Evolutionary conservation across 2,888 invertebrate species (phyloP).

Genomic region (Liposcelis brunnea): DNA sequence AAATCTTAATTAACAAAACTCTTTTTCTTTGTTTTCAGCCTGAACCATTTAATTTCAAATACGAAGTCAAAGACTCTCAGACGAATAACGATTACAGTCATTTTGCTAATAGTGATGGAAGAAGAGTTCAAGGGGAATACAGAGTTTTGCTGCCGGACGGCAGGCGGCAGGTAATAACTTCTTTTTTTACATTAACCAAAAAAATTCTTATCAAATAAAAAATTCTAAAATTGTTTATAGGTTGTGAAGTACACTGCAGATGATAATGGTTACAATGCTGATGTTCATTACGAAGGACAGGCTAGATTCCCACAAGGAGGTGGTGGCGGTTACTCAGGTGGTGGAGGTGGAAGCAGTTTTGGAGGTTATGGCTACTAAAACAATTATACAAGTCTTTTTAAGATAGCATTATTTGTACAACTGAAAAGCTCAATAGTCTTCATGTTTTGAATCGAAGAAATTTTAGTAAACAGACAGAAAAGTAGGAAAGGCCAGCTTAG

Average conservation of each 20-base stretch:
- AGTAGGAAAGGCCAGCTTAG: too few relatives aligned
- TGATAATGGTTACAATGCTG: slow-evolving; percentile 18
- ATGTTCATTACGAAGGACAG: slow-evolving; percentile 19
- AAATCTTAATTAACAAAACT: too few relatives aligned
- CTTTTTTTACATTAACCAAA: too few relatives aligned
- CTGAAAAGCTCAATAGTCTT: too few relatives aligned
- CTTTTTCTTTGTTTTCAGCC: slow-evolving; percentile 16
- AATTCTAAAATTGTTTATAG: too few relatives aligned
- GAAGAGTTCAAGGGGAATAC: slow-evolving; percentile 18
- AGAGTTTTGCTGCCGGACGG: slow-evolving; percentile 18
- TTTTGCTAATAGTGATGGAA: slow-evolving; percentile 20
- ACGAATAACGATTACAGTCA: slow-evolving; percentile 21
- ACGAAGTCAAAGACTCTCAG: slow-evolving; percentile 21
- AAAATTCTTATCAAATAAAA: too few relatives aligned
- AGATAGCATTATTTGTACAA: too few relatives aligned
- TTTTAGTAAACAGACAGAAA: too few relatives aligned
- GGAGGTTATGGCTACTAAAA: background rate
- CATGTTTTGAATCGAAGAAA: too few relatives aligned
- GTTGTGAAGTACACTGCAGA: slow-evolving; percentile 18
- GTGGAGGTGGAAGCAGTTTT: slow-evolving; percentile 8
- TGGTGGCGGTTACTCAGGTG: slow-evolving; percentile 12
- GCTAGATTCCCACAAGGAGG: slow-evolving; percentile 15
- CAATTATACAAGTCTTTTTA: too few relatives aligned
- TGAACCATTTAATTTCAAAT: slow-evolving; percentile 21
- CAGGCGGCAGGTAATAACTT: slow-evolving; percentile 16